Conservation (phyloP, 2,113 vertebrate species). For the Ophiodon elongatus region DNA sequence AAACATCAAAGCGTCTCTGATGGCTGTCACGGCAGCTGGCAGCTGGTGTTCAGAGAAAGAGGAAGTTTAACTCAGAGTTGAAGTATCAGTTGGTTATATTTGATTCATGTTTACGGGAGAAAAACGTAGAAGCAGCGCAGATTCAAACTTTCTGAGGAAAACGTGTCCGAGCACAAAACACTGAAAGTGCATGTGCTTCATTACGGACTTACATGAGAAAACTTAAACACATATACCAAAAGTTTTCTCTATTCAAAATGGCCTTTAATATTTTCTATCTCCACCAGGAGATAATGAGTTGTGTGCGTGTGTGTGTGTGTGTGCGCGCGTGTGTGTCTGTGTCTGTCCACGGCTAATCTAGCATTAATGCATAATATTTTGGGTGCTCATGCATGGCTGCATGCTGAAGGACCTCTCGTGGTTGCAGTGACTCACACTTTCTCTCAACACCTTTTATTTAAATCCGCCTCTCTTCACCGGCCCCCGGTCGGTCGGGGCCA, state of each 20-base stretch:
- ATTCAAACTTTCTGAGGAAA: background rate
- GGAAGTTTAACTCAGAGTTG: constrained; percentile 30
- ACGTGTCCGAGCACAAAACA: background rate
- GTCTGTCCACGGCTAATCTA: background rate
- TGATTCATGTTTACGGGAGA: background rate
- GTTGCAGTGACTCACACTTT: background rate
- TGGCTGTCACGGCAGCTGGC: constrained; percentile 5
- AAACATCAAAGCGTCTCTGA: background rate
- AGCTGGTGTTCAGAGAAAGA: constrained; percentile 43
- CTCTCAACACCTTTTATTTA: background rate
- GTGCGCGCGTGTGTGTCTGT: too few species aligned
- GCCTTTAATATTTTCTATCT: background rate
- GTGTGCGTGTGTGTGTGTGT: too few species aligned
- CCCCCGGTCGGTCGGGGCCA: too few species aligned
- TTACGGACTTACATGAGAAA: background rate
- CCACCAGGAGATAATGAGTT: background rate
- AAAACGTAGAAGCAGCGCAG: background rate
- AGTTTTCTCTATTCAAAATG: background rate
- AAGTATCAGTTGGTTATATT: constrained; percentile 1
- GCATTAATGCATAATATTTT: background rate
- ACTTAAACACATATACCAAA: background rate
- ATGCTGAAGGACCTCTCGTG: background rate
- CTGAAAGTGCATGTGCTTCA: too few species aligned
- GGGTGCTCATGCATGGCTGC: background rate
- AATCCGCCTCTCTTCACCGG: too few species aligned